Evolutionary conservation across 2,113 vertebrate genomes (phyloP).

Genomic region (Oreochromis tanganicae): DNA sequence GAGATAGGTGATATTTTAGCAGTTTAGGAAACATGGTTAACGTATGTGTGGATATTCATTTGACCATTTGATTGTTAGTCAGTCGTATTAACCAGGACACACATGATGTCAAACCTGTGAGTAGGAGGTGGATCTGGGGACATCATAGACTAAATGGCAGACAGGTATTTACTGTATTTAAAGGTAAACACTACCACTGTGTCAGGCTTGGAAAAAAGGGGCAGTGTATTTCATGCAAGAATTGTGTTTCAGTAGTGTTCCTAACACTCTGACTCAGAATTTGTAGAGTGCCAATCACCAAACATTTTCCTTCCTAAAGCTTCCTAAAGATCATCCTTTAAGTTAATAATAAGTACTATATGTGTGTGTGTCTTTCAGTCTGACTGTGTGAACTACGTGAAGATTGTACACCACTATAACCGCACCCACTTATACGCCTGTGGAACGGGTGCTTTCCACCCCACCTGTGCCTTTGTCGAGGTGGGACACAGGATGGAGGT

Average conservation of each 20-base stretch:
- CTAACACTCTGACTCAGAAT: neutral
- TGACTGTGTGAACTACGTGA: constrained; percentile 96
- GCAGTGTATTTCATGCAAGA: neutral
- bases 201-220: neutral
- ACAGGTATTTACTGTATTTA: neutral
- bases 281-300: neutral
- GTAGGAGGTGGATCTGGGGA: neutral
- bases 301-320: accelerated
- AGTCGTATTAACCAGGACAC: neutral
- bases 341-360: neutral
- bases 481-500: constrained; percentile 87
- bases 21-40: neutral
- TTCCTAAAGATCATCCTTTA: neutral
- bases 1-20: neutral
- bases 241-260: neutral
- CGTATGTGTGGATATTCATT: neutral
- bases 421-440: constrained; percentile 90
- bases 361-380: constrained; percentile 63
- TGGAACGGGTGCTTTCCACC: constrained; percentile 94
- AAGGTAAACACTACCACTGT: neutral
- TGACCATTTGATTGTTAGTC: neutral
- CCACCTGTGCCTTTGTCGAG: constrained; percentile 86
- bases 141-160: neutral
- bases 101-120: constrained; percentile 18
- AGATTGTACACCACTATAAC: constrained; percentile 89